Base-by-base conservation (phyloP, 2,888 invertebrate genomes). In the Teleiodes luculella region DNA sequence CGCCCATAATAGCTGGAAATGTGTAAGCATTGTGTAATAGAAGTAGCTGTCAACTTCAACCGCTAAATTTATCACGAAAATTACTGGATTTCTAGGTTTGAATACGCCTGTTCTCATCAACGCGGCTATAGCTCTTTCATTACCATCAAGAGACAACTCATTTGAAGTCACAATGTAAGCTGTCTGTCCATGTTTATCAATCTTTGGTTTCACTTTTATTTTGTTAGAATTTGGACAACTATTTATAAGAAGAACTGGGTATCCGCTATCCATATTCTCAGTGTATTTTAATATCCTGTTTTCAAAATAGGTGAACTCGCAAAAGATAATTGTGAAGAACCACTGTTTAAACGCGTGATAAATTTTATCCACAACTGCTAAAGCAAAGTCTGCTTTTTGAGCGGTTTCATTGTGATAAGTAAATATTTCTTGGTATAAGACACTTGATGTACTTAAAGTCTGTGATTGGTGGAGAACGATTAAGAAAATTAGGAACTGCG, bases 1-100 rank as follows among this genome's bases (percentile, higher is more conserved):
- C 36, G 83, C 83, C 90, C 91, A 91, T 37, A 92, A 79, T 13
- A 87, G 69, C 54, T 81, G 69, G 49, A 92, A 92, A 43, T 90
- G 89, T 16, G 62, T 76, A 8, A 78, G 78, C 67, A 92, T 72
- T 61, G 79, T 64, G 56, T 74, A 79, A 57, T 80, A 72, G 55
- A 82, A 83, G 61, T 88, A 87, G 46, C 70, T 74, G 58, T 85
- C 76, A 1, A 78, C 65, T 55, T 67, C 61, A 0, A 86, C 66
- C 3, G 76, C 75, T 2, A 67, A 62, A 43, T 77, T 87, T 13
- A 89, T 70, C 5, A 90, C 78, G 56, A 87, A 88, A 35, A 89
- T 83, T 0, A 89, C 80, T 13, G 79, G 67, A 59, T 81, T 80
- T 60, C 89, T 77, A 1, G 86, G 86, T 58, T 87, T 84, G 48